Base-by-base conservation (phyloP, 2,888 invertebrate genomes). In the Parnassius glacialis region DNA sequence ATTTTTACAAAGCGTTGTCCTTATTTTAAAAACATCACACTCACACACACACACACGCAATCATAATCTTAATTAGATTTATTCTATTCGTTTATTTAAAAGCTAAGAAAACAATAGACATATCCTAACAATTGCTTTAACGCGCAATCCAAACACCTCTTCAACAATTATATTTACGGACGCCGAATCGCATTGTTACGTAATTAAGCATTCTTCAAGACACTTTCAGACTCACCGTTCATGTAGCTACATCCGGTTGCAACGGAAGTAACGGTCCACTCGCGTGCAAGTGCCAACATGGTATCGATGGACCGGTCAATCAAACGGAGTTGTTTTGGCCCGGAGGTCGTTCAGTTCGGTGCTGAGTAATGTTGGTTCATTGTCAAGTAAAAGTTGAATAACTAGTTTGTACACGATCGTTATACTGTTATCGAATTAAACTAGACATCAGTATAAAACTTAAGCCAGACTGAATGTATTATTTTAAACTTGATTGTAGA, bases 211-310 rank as follows among this genome's bases (percentile, higher is more conserved):
- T 52, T 56, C 20, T 54, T 55, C 41, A 51, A 42, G 44, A 58
- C 44, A 65, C 64, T 65, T 67, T 68, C 67, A 64, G 68, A 63
- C 61, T n/a, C 2, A 48, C 48, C n/a, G 59, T 59, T 59, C 55
- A 59, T 64, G 67, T 59, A 41, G 51, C 45, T 61, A 72, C 68
- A 71, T 77, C 76, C 76, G 75, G 73, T 64, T 81, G 73, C 74
- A 73, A 64, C 83, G 87, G 87, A 86, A 84, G 81, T 85, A 83
- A 87, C 84, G 80, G 85, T 76, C 75, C 65, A 60, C 77, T 74
- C 81, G 81, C 81, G 81, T 83, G 83, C 83, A 72, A 75, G 68
- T 64, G 58, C 25, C 25, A 56, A 64, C 45, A 16, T 54, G 48
- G 56, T 57, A 68, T 61, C 56, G 52, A 66, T 68, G 10, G 64